Percentiles rank a stretch among this genome's conserved stretches.
Conservation (phyloP, 2,113 vertebrate genomes). For the Tragelaphus imberbis region DNA sequence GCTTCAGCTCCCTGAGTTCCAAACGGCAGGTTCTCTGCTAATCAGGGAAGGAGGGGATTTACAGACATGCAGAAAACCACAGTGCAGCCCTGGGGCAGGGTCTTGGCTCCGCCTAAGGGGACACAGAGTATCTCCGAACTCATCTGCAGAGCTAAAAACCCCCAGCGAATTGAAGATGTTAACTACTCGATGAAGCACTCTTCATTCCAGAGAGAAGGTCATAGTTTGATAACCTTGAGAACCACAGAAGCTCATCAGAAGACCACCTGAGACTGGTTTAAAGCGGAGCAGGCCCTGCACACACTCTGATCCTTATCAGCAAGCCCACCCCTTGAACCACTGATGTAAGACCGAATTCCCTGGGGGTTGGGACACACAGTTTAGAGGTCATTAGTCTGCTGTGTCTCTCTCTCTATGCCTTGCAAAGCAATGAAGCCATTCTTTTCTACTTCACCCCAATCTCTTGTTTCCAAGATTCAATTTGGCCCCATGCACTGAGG, state of each 20-base stretch:
- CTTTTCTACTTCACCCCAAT: not conserved
- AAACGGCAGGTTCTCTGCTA: not conserved
- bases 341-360: not conserved
- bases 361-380: not conserved
- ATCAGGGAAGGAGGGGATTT: not conserved
- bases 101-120: not conserved
- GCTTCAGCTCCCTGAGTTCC: not conserved
- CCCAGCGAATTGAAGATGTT: not conserved
- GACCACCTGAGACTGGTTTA: not conserved
- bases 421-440: not conserved
- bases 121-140: fast-evolving
- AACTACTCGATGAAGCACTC: not conserved
- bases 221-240: not conserved
- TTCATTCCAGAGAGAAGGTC: not conserved
- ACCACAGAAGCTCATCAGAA: not conserved
- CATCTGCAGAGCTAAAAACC: not conserved
- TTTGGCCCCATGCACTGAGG: not conserved
- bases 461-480: not conserved
- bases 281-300: not conserved
- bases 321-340: not conserved
- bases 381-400: not conserved
- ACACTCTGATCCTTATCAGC: not conserved
- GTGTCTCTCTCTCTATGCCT: not conserved
- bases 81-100: not conserved
- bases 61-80: not conserved